Evolutionary conservation across 2,797 vertebrate genomes (phyloP).

Genomic region (Chaetodon trifasciatus): DNA sequence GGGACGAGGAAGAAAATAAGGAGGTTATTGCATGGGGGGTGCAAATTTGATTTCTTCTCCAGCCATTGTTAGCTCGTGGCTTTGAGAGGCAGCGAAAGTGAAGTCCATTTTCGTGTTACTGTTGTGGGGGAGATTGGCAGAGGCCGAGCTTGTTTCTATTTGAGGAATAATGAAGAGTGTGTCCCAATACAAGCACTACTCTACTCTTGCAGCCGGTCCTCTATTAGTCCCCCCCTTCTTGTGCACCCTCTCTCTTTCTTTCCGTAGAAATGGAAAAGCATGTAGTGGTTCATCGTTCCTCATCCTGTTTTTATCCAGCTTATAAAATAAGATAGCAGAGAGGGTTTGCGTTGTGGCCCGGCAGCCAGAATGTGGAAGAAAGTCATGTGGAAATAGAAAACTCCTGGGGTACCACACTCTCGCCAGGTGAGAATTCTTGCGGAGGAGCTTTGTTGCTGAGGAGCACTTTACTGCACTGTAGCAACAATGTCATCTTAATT

Average conservation of each 20-base stretch:
- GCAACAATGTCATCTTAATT: slow-evolving; percentile 80
- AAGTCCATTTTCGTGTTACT: slow-evolving; percentile 69
- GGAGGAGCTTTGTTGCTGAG: slow-evolving; percentile 43
- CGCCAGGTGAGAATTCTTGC: slow-evolving; percentile 62
- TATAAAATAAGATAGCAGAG: slow-evolving; percentile 18
- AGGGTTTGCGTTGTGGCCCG: neutral
- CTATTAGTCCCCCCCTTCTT: slow-evolving; percentile 25
- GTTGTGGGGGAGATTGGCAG: slow-evolving; percentile 76
- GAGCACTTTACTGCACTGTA: slow-evolving; percentile 52
- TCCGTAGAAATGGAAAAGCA: slow-evolving; percentile 38
- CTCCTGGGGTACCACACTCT: slow-evolving; percentile 39
- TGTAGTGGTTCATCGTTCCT: slow-evolving; percentile 16
- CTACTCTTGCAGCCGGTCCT: slow-evolving; percentile 43
- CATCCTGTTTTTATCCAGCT: slow-evolving; percentile 13
- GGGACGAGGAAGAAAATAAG: slow-evolving; percentile 53
- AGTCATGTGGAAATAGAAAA: slow-evolving; percentile 46
- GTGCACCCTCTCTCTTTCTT: slow-evolving; percentile 1
- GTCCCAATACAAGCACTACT: slow-evolving; percentile 60
- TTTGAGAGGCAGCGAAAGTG: slow-evolving; percentile 70
- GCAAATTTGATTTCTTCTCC: slow-evolving; percentile 78
- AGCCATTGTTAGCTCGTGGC: slow-evolving; percentile 74
- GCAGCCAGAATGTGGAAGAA: slow-evolving; percentile 4
- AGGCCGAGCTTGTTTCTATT: slow-evolving; percentile 79
- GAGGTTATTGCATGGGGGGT: slow-evolving; percentile 54
- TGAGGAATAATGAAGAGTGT: slow-evolving; percentile 79